Evolutionary conservation across 2,797 vertebrate species (phyloP), one percentile per base, ranked within the genome.

Genomic region (Thripadectes ignobilis): DNA sequence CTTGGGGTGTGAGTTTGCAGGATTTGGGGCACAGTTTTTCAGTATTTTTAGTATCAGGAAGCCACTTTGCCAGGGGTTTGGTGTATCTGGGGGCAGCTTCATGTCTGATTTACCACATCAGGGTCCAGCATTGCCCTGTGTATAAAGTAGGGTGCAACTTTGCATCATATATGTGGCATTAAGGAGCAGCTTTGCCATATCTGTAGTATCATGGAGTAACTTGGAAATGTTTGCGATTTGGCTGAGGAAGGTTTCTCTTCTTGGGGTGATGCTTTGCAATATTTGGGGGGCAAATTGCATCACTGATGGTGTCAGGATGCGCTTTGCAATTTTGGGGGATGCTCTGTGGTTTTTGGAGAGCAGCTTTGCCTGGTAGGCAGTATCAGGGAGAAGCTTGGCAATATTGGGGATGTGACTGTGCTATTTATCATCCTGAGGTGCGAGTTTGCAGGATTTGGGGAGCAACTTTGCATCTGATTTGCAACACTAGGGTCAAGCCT

Each of bases 51-150:
- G 49, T n/a, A 2, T 11, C 49, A 4, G 27, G 6, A 22, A n/a
- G 23, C 41, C 29, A 3, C 13, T 73, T 69, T 34, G 45, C 51
- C 2, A 0, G 14, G 19, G 36, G 22, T 10, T 63, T 22, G 15
- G 30, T 3, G 59, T 58, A 12, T 54, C 5, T 34, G 7, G 18
- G 39, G 2, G 7, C 45, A 67, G 14, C 21, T 54, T 61, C 62
- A 46, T 7, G 0, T 67, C 46, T 0, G 0, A 1, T 36, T 61
- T 32, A 16, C 69, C 54, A 0, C 39, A 7, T n/a, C 20, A 14
- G 14, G 26, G 17, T 46, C 54, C 46, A 66, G 0, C 3, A 0
- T 3, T n/a, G 29, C 20, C 1, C 4, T 26, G n/a, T 14, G 24
- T 61, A 4, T 17, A 26, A 26, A n/a, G 4, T 52, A 52, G 11